Evolutionary conservation across 2,888 invertebrate species (phyloP), one percentile per base, ranked within the genome.

Genomic region (Tipula lateralis): DNA sequence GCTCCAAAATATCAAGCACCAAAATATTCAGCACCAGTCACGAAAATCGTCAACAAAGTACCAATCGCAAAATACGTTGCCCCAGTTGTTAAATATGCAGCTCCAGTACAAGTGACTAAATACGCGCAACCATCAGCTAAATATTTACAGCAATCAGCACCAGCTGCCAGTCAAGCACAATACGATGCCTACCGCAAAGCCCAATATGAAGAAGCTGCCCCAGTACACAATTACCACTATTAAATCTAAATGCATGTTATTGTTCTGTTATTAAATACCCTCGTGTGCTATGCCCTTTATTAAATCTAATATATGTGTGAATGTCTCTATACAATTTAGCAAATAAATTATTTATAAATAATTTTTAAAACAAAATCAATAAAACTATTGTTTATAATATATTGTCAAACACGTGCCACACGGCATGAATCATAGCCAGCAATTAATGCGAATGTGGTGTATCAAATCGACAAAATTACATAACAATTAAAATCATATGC

Each of bases 111-210:
- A 24, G 0, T 9, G 24, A 66, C 9, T 3, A 24, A 66, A 24
- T 66, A 66, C 24, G 24, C 66, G 1, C 66, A 66, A 24, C 19
- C 84, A 44, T 81, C 44, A 16, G 80, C 85, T 44, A 30, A 84
- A 84, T 84, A 50, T 9, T 19, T 12, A 34, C 29, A 24, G 2
- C 84, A 85, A 12, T 84, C 85, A 29, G 36, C 34, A 24, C 34
- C 83, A 30, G 88, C 87, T 85, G 86, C 87, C 7, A 84, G 85
- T 16, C 81, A 50, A 34, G 84, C 84, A 7, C 85, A 85, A 19
- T 87, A 87, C 85, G 86, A 86, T 0, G 36, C 87, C 6, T 86
- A 86, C 9, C 24, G 24, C 9, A 66, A 66, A 24, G 66, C 19
- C 24, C 24, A 66, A 66, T 5, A 30, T 4, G 82, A 82, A 30